phyloP scores from a whole-genome alignment of 2,888 invertebrate genomes.

The Caenorhabditis japonica region DNA sequence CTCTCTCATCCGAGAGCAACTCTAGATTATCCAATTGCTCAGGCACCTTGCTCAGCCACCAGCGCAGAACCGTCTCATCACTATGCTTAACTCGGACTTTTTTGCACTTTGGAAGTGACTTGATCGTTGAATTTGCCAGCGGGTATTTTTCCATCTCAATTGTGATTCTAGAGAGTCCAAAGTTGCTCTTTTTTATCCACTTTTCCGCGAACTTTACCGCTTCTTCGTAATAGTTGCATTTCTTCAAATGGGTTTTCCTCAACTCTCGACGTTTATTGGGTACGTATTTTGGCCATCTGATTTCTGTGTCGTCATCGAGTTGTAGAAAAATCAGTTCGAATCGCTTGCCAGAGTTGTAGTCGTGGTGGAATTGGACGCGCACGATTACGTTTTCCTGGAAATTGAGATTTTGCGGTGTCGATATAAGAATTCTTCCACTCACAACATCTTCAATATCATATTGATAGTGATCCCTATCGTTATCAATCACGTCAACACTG shows the following conservation, averaged over 20 bases:
- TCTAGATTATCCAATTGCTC: constrained; percentile 3
- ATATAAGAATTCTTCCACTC: neutral
- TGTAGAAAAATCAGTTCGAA: neutral
- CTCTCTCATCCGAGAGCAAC: neutral
- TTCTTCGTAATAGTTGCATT: constrained; percentile 3
- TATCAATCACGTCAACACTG: neutral
- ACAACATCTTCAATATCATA: constrained; percentile 2
- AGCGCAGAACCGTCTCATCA: neutral
- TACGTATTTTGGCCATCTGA: constrained; percentile 6
- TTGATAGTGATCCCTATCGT: neutral
- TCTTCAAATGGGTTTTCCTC: neutral
- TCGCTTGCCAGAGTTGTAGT: constrained; percentile 8
- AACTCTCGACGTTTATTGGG: neutral
- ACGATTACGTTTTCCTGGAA: constrained; percentile 30
- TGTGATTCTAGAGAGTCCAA: neutral
- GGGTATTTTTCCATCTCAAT: constrained; percentile 7
- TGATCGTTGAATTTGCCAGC: constrained; percentile 1
- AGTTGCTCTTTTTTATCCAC: constrained; percentile 10
- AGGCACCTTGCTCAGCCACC: constrained; percentile 25
- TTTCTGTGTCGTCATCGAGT: neutral
- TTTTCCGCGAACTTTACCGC: constrained; percentile 12
- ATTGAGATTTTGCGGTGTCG: no score
- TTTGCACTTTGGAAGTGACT: constrained; percentile 1
- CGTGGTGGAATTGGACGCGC: neutral
- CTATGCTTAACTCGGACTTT: neutral